Percentiles rank a stretch among this genome's conserved stretches.
These are phyloP conservation scores for Pseudachorutes palmiensis DNA, from an alignment of 1,140 invertebrate genomes.

Conservation along the genomic window DNA sequence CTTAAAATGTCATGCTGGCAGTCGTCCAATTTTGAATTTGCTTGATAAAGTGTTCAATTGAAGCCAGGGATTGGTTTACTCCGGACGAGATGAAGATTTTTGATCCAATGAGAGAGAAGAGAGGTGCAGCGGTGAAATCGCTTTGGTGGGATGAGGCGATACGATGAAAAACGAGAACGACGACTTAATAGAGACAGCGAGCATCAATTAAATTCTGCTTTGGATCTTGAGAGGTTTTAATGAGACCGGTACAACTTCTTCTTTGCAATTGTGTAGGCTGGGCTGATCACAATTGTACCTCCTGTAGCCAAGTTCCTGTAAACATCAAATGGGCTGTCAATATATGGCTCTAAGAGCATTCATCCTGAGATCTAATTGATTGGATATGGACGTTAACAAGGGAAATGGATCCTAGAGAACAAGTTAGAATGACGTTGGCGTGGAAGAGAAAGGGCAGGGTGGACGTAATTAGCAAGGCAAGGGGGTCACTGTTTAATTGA, in stretches of 20 bases:
- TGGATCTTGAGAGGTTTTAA: conserved; percentile 5
- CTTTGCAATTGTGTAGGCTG: conserved; percentile 71
- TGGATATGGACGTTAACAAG: no score
- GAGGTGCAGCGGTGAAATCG: no score
- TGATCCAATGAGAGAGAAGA: no score
- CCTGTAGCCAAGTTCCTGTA: conserved; percentile 67
- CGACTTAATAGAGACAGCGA: background rate
- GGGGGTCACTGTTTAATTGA: background rate
- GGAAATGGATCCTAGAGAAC: no score
- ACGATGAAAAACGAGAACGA: no score
- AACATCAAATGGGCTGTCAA: conserved; percentile 34
- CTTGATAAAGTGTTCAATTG: no score
- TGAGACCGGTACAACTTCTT: conserved; percentile 70
- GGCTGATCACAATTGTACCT: conserved; percentile 73
- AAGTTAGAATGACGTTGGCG: no score
- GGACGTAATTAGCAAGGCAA: background rate
- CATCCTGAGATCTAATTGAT: no score
- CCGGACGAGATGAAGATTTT: no score
- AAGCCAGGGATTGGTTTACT: no score
- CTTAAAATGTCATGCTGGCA: background rate
- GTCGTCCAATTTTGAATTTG: background rate
- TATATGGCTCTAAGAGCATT: no score
- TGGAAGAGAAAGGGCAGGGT: background rate
- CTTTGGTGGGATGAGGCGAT: no score
- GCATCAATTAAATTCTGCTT: background rate